phyloP scores from a whole-genome alignment of 2,888 invertebrate species.

The Lepidocyrtoides sp. region DNA sequence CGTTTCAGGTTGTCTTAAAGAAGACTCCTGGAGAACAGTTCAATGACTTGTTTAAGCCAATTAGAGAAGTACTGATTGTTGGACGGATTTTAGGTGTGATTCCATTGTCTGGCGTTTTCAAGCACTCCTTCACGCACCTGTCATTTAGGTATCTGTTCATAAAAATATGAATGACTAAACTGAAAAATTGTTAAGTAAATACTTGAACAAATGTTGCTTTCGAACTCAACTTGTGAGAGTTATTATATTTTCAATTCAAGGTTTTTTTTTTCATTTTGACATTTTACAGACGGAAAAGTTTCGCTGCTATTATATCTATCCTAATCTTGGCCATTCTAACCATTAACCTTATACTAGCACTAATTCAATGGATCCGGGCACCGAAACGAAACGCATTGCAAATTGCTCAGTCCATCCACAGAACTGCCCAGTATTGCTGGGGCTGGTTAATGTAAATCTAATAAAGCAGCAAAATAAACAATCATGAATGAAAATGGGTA shows the following conservation, averaged over 20 bases:
- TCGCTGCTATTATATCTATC: slow-evolving; percentile 5
- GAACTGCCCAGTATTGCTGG: slow-evolving; percentile 56
- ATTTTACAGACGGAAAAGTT: slow-evolving; percentile 25
- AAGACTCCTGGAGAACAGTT: slow-evolving; percentile 10
- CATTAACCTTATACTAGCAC: slow-evolving; percentile 43
- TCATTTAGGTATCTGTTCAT: slow-evolving; percentile 61
- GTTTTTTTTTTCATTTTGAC: neutral
- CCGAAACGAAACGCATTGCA: slow-evolving; percentile 52
- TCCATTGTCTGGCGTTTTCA: slow-evolving; percentile 81
- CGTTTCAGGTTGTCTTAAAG: slow-evolving; percentile 42
- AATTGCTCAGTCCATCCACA: slow-evolving; percentile 57
- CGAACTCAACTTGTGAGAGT: neutral
- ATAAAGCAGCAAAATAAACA: neutral
- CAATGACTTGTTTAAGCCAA: slow-evolving; percentile 63
- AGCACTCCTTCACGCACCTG: slow-evolving; percentile 43
- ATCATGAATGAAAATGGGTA: too few relatives aligned
- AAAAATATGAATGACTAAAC: too few relatives aligned
- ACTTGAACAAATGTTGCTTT: too few relatives aligned
- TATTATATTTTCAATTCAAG: neutral
- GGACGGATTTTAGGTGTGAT: slow-evolving; percentile 81
- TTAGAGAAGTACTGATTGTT: slow-evolving; percentile 77
- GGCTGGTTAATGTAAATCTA: slow-evolving; percentile 59
- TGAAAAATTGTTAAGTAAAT: too few relatives aligned
- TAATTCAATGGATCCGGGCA: slow-evolving; percentile 24
- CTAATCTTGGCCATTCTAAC: slow-evolving; percentile 41